Conservation (phyloP, 2,113 vertebrate genomes). For the Poicephalus meyeri region DNA sequence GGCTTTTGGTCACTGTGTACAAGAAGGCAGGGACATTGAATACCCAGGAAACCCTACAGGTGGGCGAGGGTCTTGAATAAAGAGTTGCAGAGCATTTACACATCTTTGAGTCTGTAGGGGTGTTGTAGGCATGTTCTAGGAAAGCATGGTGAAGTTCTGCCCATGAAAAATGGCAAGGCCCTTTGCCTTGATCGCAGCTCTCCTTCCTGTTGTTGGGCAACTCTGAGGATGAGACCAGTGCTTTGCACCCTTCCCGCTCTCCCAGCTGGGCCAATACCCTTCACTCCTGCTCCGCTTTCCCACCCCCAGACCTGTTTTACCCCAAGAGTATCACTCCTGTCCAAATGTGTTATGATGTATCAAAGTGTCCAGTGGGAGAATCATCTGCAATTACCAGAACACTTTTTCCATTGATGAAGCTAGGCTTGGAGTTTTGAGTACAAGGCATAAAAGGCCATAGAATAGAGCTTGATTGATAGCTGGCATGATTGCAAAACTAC, state of each 20-base stretch:
- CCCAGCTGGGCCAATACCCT: not conserved
- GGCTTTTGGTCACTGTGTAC: not conserved
- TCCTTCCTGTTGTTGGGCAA: not conserved
- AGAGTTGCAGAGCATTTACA: accelerated
- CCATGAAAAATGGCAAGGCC: not conserved
- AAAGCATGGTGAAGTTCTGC: not conserved
- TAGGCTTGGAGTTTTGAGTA: conserved; percentile 13
- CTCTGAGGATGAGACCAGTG: not conserved
- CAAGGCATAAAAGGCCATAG: conserved; percentile 54
- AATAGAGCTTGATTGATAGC: conserved; percentile 67
- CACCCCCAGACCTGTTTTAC: not conserved
- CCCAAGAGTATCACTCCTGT: not conserved
- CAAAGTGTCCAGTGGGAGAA: not conserved
- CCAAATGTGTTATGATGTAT: not conserved
- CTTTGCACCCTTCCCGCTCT: not conserved
- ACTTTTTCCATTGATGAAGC: conserved; percentile 3
- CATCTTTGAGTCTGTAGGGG: not conserved
- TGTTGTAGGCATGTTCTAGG: not conserved
- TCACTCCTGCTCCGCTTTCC: not conserved
- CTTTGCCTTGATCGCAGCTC: not conserved
- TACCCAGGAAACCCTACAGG: not conserved
- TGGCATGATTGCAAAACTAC: conserved; percentile 64
- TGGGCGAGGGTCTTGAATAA: not conserved
- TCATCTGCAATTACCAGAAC: conserved; percentile 41
- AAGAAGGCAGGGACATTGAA: not conserved